phyloP scores from a whole-genome alignment of 2,113 vertebrate genomes.

The Elaphurus davidianus region DNA sequence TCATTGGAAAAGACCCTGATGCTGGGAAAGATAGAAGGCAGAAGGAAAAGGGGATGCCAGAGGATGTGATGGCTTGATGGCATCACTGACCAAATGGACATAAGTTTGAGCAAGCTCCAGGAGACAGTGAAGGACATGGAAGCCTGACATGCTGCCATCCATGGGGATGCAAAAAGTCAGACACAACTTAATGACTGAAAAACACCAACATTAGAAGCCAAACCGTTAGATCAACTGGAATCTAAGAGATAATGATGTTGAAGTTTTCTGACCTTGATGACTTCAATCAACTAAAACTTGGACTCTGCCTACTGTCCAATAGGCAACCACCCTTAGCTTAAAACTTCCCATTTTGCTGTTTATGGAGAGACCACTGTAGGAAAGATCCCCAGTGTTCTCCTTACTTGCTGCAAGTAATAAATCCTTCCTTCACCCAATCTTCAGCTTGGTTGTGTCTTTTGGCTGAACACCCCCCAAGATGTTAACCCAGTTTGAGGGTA shows the following conservation, averaged over 20 bases:
- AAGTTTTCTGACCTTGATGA: not conserved
- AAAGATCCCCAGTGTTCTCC: not conserved
- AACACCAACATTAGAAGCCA: not conserved
- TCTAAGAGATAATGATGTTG: not conserved
- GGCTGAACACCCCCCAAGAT: not conserved
- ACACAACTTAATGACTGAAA: not conserved
- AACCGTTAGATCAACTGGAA: not conserved
- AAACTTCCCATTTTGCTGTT: not conserved
- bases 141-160: not conserved
- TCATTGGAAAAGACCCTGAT: not conserved
- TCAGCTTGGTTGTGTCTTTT: not conserved
- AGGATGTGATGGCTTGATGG: not conserved
- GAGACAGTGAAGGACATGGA: not conserved
- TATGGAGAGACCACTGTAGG: not conserved
- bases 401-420: not conserved
- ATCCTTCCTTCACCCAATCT: not conserved
- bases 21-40: not conserved
- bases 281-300: not conserved
- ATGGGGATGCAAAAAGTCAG: not conserved
- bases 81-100: not conserved
- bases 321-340: not conserved
- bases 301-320: not conserved
- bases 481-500: not conserved
- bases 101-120: not conserved
- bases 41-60: not conserved